Conservation (phyloP, 2,888 invertebrate genomes). For the Xylota segnis region DNA sequence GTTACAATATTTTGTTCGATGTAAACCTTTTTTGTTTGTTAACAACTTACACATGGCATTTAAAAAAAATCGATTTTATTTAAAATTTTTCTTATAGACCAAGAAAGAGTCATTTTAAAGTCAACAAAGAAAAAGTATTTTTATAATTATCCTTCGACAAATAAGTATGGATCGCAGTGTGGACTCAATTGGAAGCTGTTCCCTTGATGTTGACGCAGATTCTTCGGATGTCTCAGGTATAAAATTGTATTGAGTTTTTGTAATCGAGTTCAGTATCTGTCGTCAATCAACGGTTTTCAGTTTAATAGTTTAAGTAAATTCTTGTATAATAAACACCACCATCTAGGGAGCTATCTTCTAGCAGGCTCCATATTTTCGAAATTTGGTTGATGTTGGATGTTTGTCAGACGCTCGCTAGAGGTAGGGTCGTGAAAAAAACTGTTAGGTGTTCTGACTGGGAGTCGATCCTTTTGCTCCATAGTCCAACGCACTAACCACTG, state of each 20-base stretch:
- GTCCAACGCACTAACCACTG: too few species aligned
- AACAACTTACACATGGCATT: slow-evolving; percentile 14
- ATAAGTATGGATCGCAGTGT: slow-evolving; percentile 89
- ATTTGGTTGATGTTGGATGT: too few species aligned
- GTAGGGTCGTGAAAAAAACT: too few species aligned
- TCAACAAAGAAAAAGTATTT: slow-evolving; percentile 37
- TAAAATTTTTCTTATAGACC: slow-evolving; percentile 68
- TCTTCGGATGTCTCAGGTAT: slow-evolving; percentile 91
- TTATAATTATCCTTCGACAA: slow-evolving; percentile 23
- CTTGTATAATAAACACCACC: too few species aligned
- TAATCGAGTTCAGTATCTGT: slow-evolving; percentile 33
- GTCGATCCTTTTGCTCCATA: too few species aligned
- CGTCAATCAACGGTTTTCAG: neutral
- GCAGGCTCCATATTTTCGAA: too few species aligned
- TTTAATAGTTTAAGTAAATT: neutral
- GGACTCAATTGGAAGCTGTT: slow-evolving; percentile 95
- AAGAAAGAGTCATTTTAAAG: slow-evolving; percentile 55
- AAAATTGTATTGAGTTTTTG: slow-evolving; percentile 38
- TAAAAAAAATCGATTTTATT: slow-evolving; percentile 60
- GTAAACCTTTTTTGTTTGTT: slow-evolving; percentile 45
- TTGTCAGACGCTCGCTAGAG: too few species aligned
- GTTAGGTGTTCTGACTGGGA: too few species aligned
- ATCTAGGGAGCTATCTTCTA: too few species aligned
- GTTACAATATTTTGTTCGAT: slow-evolving; percentile 4
- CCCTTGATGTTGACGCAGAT: slow-evolving; percentile 92